Base-by-base conservation (phyloP, 2,113 vertebrate genomes). In the Tautogolabrus adspersus region DNA sequence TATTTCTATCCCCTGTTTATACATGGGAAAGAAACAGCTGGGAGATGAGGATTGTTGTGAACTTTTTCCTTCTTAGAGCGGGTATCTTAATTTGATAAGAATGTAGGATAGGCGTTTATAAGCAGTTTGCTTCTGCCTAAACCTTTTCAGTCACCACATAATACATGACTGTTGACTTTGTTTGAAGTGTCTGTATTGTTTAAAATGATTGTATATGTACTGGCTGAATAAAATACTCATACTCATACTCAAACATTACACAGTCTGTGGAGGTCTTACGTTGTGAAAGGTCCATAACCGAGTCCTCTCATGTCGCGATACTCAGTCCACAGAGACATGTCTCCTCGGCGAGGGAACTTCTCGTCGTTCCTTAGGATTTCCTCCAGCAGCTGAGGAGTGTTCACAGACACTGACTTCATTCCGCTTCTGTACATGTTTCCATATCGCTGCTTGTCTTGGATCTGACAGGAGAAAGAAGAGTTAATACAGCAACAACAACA, bases 291-390 rank as follows among this genome's bases (percentile, higher is more conserved):
- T n/a, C 98, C 98, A 0, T 97, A 98, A 38, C 95, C 87, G 15
- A 96, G 54, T 59, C 83, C 94, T 4, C 89, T 93, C 23, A 89
- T 85, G 65, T 97, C 94, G 0, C 97, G 95, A 68, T 96, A 96
- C 9, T 96, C 96, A 73, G 93, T 97, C 98, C 98, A 99, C 1
- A 93, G 42, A 0, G 92, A 82, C 96, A 97, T 97, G 90, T 95
- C 92, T 0, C 93, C 94, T 56, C 98, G 87, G 55, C 86, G 49
- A 0, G 97, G 98, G 77, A 96, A 96, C 82, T 96, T 98, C 44
- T 94, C 96, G n/a, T 98, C 97, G 57, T 96, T 96, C 55, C 97
- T 94, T 60, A 99, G 70, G 56, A 97, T 59, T 54, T 96, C 94
- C 86, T 98, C 96, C 84, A 98, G 54, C 42, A 98, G 90, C 22